Base-by-base conservation (phyloP, 1,140 invertebrate genomes). In the Geopemphigus sp. region DNA sequence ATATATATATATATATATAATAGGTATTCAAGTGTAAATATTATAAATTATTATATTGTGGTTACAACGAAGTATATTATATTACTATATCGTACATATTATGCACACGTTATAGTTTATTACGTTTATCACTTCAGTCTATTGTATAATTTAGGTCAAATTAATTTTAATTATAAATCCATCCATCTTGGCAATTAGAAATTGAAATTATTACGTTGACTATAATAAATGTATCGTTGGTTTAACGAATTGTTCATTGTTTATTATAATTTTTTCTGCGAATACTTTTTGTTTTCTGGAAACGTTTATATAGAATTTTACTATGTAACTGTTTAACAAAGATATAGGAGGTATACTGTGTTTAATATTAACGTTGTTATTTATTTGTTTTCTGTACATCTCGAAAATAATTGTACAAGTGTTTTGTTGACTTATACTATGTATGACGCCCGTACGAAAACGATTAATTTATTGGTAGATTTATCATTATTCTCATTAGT, bases 71-170 rank as follows among this genome's bases (percentile, higher is more conserved):
- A 39, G 32, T 39, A 39, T 39, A 39, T 39, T 39, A 39, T 39
- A 39, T 39, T 39, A 39, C 32, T 39, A 39, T 8, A 39, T 39
- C 8, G 32, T 39, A 39, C 32, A 39, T 39, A 39, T 39, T 39
- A 39, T 39, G 32, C 32, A 39, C 32, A 39, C 32, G 32, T 39
- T 39, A 4, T 39, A 39, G 32, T 39, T 39, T 39, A 4, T 39
- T 39, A 39, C 32, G 32, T 39, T 39, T 39, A 39, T 4, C 32
- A 8, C 32, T 3, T 39, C 32, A 39, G 32, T 39, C 54, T 70
- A 70, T 70, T 70, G 22, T 50, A 66, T 11, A 50, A 70, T 70
- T 50, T 68, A 26, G n/a, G 22, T 50, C 12, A 24, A 15, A 68
- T 68, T 50, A 26, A 47, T 45, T 50, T 50, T 5, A 47, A 68